Conservation (phyloP, 2,113 vertebrate species). For the Anguilla rostrata region DNA sequence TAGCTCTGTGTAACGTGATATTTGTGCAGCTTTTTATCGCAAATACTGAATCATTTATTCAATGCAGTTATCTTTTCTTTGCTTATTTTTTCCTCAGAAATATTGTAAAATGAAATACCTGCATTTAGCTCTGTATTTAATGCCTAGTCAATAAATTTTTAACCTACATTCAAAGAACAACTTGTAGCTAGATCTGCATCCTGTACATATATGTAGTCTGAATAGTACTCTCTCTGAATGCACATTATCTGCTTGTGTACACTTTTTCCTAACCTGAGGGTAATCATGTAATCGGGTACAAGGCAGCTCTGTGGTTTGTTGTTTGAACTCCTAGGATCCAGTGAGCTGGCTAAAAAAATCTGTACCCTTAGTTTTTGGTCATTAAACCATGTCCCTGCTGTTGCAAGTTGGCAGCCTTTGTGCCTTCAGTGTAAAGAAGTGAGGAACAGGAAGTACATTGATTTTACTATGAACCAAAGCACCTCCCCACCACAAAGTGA, state of each 20-base stretch:
- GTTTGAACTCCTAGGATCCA: background rate
- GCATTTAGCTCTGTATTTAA: background rate
- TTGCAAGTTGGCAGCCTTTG: background rate
- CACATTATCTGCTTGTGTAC: background rate
- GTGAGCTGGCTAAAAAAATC: background rate
- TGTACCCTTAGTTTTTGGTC: background rate
- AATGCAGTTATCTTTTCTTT: background rate
- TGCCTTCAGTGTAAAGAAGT: background rate
- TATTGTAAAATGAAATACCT: background rate
- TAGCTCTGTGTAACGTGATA: background rate
- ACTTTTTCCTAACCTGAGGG: background rate
- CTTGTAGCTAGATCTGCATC: background rate
- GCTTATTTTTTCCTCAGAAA: background rate
- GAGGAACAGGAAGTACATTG: background rate
- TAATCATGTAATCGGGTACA: background rate
- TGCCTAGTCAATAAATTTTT: background rate
- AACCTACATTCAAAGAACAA: background rate
- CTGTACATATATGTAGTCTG: background rate
- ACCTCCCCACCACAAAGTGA: background rate
- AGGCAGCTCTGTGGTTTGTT: background rate
- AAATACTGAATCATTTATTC: background rate
- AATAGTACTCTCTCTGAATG: background rate
- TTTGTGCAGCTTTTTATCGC: background rate
- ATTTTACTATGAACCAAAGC: background rate
- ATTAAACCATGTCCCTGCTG: background rate